phyloP scores from a whole-genome alignment of 2,113 vertebrate species.

The Perca fluviatilis region DNA sequence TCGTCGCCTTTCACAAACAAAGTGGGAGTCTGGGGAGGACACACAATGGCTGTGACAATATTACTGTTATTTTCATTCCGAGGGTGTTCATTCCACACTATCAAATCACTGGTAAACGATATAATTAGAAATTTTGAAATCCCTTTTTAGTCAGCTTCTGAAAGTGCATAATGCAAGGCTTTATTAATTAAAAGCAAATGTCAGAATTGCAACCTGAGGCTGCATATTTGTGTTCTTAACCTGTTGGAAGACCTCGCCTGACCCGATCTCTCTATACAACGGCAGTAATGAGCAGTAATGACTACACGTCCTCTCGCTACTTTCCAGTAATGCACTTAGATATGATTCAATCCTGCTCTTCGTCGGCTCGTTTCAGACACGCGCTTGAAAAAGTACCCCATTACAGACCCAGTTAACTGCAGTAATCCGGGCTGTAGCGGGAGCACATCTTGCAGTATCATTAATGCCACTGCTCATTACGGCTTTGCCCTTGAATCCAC shows the following conservation, averaged over 20 bases:
- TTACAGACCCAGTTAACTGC: slow-evolving; percentile 52
- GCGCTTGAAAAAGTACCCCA: slow-evolving; percentile 39
- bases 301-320: slow-evolving; percentile 44
- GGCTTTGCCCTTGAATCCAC: slow-evolving; percentile 54
- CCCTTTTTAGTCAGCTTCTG: background rate
- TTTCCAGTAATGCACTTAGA: slow-evolving; percentile 32
- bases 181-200: background rate
- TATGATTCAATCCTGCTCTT: slow-evolving; percentile 50
- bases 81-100: slow-evolving; percentile 31
- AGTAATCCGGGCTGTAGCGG: slow-evolving; percentile 29
- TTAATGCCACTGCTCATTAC: slow-evolving; percentile 72
- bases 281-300: slow-evolving; percentile 4
- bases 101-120: slow-evolving; percentile 42
- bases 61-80: slow-evolving; percentile 62
- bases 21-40: slow-evolving; percentile 37
- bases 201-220: background rate
- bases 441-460: slow-evolving; percentile 67
- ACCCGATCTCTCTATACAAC: background rate
- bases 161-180: background rate
- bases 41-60: slow-evolving; percentile 42
- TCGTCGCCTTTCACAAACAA: slow-evolving; percentile 45
- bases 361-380: slow-evolving; percentile 34
- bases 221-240: slow-evolving; percentile 1
- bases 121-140: slow-evolving; percentile 37
- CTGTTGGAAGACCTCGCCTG: slow-evolving; percentile 15